A percentile compares a stretch with the other conserved stretches of the same genome.
These are phyloP conservation scores for Seira ritae DNA, from an alignment of 2,888 invertebrate species.

Conservation along the genomic window DNA sequence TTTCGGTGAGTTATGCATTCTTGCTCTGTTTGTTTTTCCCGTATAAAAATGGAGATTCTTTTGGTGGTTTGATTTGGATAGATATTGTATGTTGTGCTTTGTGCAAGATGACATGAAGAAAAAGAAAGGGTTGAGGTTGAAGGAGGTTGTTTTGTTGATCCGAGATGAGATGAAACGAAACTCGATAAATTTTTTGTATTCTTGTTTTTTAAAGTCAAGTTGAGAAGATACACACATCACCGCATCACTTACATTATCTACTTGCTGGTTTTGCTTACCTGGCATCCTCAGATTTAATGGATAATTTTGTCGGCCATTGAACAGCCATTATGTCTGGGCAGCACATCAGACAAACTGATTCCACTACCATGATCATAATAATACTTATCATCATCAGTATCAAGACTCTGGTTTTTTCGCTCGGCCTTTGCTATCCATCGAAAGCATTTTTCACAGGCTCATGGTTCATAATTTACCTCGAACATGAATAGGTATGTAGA, in stretches of 20 bases:
- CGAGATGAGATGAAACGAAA: neutral
- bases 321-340: constrained; percentile 56
- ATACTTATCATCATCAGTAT: no score
- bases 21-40: constrained; percentile 23
- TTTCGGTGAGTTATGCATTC: constrained; percentile 26
- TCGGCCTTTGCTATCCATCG: no score
- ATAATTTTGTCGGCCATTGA: constrained; percentile 16
- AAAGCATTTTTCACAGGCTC: no score
- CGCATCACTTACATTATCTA: neutral
- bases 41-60: neutral
- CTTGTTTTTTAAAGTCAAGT: neutral
- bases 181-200: neutral
- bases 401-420: no score
- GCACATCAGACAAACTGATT: constrained; percentile 62
- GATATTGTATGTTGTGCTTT: neutral
- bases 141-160: constrained; percentile 5
- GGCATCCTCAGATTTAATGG: neutral
- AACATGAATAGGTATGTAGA: no score
- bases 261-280: neutral
- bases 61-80: no score
- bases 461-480: neutral
- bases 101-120: neutral
- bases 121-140: constrained; percentile 21
- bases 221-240: no score
- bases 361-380: constrained; percentile 16